These are phyloP conservation scores for Bombus vancouverensis DNA, from an alignment of 1,140 invertebrate species.

Conservation along the genomic window DNA sequence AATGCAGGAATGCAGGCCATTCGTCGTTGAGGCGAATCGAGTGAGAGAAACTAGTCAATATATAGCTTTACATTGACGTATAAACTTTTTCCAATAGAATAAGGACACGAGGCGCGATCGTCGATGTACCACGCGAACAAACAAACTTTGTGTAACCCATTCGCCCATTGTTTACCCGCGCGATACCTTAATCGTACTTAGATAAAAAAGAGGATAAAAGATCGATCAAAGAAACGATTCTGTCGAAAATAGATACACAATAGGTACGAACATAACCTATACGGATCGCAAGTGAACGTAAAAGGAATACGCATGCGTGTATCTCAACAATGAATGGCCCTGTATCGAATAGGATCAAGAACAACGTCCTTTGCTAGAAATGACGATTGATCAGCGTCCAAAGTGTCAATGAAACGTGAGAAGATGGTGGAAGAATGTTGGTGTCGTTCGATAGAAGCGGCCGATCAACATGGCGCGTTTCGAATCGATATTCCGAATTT, in stretches of 20 bases:
- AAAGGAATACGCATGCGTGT: slow-evolving; percentile 5
- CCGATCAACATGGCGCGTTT: slow-evolving; percentile 36
- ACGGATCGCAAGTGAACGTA: slow-evolving; percentile 8
- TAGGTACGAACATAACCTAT: neutral
- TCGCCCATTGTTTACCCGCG: slow-evolving; percentile 21
- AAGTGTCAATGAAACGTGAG: neutral
- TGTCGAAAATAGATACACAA: neutral
- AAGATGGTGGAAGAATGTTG: neutral
- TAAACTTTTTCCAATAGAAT: slow-evolving; percentile 70
- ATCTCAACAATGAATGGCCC: slow-evolving; percentile 69
- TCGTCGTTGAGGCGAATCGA: slow-evolving; percentile 64
- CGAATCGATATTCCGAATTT: slow-evolving; percentile 57
- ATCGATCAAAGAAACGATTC: neutral
- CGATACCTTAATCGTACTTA: slow-evolving; percentile 59
- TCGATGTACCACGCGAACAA: slow-evolving; percentile 37
- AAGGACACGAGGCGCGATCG: slow-evolving; percentile 56
- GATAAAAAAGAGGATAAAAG: slow-evolving; percentile 1
- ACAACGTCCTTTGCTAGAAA: neutral
- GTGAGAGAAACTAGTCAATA: slow-evolving; percentile 81
- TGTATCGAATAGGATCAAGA: neutral
- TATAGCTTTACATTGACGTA: slow-evolving; percentile 81
- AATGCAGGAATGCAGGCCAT: slow-evolving; percentile 58
- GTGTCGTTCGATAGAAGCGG: neutral
- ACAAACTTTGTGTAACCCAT: slow-evolving; percentile 24
- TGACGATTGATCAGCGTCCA: slow-evolving; percentile 1